A percentile compares a stretch with the other conserved stretches of the same genome.
Evolutionary conservation across 35 echinoderm and acorn worm genomes (phyloP).

Genomic region (Ophiothrix spiculata): DNA sequence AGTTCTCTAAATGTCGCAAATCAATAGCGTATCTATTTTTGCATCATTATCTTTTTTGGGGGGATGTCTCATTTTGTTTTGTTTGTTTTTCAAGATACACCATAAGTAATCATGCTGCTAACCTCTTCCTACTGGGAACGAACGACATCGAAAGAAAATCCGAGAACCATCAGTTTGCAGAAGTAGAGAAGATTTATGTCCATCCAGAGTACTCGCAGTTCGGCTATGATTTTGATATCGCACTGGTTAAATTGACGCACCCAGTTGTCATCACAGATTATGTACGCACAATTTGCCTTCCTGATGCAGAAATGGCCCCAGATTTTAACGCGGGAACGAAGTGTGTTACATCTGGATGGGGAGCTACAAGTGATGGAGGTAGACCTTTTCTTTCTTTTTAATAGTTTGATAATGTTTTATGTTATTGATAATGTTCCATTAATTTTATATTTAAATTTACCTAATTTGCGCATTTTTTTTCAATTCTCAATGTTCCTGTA

Average conservation of each 20-base stretch:
- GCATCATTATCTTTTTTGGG: too few species aligned
- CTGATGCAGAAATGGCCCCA: slow-evolving; percentile 16
- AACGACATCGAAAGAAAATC: not conserved
- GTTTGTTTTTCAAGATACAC: too few species aligned
- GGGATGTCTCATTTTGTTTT: too few species aligned
- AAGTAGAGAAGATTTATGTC: not conserved
- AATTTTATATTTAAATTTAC: too few species aligned
- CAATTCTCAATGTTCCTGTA: too few species aligned
- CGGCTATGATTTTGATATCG: slow-evolving; percentile 24
- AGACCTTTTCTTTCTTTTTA: too few species aligned
- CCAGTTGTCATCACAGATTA: slow-evolving; percentile 30
- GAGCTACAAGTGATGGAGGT: not conserved
- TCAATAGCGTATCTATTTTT: too few species aligned
- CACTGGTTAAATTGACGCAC: slow-evolving; percentile 16
- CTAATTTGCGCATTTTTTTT: too few species aligned
- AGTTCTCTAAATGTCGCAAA: too few species aligned
- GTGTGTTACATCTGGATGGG: not conserved
- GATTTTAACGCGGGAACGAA: not conserved
- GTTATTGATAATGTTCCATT: too few species aligned
- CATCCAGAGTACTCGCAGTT: not conserved
- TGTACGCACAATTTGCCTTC: slow-evolving; percentile 34
- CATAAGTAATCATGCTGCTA: too few species aligned
- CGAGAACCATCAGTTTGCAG: not conserved
- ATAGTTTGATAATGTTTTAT: too few species aligned
- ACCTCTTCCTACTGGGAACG: not conserved